Conservation (phyloP, 2,888 invertebrate genomes). For the Colostygia pectinataria region DNA sequence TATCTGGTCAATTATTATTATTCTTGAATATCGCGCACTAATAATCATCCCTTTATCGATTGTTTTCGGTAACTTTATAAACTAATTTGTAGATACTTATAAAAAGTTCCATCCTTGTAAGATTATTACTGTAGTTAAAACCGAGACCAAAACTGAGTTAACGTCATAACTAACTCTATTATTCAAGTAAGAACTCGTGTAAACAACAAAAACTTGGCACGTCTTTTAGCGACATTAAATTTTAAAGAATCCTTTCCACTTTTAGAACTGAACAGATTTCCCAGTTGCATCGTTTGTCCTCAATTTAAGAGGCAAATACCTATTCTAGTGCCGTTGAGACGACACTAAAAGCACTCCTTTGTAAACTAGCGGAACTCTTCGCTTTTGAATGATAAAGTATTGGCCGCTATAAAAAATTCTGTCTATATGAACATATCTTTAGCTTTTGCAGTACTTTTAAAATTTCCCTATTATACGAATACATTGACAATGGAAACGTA, state of each 20-base stretch:
- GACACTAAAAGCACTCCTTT: constrained; percentile 49
- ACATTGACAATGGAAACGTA: no score
- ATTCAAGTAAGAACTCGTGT: constrained; percentile 7
- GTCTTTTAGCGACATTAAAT: constrained; percentile 31
- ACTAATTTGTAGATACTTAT: no score
- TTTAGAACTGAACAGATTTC: constrained; percentile 55
- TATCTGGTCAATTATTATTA: no score
- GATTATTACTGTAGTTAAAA: neutral
- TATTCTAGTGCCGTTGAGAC: constrained; percentile 40
- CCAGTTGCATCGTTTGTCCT: constrained; percentile 61
- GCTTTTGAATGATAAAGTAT: constrained; percentile 19
- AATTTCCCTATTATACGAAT: no score
- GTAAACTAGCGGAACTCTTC: constrained; percentile 31
- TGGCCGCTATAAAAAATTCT: constrained; percentile 11
- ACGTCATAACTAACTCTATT: constrained; percentile 7
- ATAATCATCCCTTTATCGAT: no score
- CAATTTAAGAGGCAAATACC: constrained; percentile 55
- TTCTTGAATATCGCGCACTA: no score
- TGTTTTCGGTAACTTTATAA: no score
- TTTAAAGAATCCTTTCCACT: constrained; percentile 40
- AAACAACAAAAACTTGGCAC: constrained; percentile 34
- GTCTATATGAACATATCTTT: neutral
- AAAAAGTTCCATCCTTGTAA: no score
- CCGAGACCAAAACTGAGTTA: neutral
- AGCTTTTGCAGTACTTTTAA: neutral